Evolutionary conservation across 2,888 invertebrate species (phyloP), one percentile per base, ranked within the genome.

Genomic region (Dorcus parallelipipedus): DNA sequence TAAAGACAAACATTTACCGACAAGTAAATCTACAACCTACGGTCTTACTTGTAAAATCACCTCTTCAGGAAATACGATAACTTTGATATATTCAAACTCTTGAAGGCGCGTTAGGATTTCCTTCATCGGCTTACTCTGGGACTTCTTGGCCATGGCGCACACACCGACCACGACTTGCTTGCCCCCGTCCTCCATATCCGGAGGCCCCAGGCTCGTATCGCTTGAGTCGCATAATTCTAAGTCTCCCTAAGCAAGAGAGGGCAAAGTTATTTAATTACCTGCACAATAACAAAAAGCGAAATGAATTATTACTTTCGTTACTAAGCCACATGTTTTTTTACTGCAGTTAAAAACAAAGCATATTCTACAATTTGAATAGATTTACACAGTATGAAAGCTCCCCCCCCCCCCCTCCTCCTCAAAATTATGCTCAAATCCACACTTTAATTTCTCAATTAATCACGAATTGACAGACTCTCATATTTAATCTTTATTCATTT

Each of bases 81-180:
- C 92, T 81, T 93, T 92, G 73, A 97, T 92, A 78, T 94, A 96
- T 78, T 97, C 95, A 77, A 97, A 98, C 79, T 97, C 97, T 71
- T 95, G 91, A 58, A 99, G 86, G 40, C 98, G 85, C 1, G 93
- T 94, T 58, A 99, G 85, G 71, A 99, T 99, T 80, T 98, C 98
- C 75, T 93, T 93, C 99, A 99, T 99, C 9, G 99, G 99, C 79
- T 97, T 98, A 65, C 97, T 97, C 76, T 95, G 93, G 40, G 97
- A 96, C 80, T 99, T 99, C 81, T 99, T 98, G 73, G 94, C 92
- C 99, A 99, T 99, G 67, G 99, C 98, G 83, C 99, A 99, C 60
- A 99, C 91, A 63, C 99, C 99, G 71, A 99, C 96, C 76, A 96
- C 86, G 70, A 99, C 95, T 75, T 96, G 93, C 78, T 94, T 94